These are phyloP conservation scores for Lucinisca nassula DNA, from an alignment of 2,888 invertebrate genomes.

Conservation along the genomic window DNA sequence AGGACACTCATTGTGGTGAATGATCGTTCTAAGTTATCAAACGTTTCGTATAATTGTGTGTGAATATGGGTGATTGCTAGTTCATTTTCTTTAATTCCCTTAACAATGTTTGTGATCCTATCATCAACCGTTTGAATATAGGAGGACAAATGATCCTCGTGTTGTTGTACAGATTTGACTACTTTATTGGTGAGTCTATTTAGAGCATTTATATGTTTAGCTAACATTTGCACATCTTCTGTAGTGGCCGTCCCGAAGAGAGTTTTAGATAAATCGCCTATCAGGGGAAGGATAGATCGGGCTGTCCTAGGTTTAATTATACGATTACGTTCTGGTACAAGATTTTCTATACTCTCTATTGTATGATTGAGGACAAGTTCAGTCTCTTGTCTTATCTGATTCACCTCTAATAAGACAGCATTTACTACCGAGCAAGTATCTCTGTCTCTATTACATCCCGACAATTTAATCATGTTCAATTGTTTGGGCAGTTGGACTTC, in stretches of 20 bases:
- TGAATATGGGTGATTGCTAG: constrained; percentile 25
- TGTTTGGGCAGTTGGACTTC: constrained; percentile 20
- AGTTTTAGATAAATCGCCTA: constrained; percentile 26
- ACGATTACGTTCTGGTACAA: background rate
- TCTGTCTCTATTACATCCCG: constrained; percentile 2
- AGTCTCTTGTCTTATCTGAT: constrained; percentile 18
- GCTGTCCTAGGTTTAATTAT: constrained; percentile 5
- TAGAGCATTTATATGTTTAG: constrained; percentile 43
- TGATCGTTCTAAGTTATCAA: constrained; percentile 19
- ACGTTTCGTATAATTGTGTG: constrained; percentile 23
- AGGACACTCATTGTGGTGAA: constrained; percentile 31
- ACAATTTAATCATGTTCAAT: background rate
- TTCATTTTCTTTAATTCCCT: constrained; percentile 28
- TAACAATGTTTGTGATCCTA: constrained; percentile 20
- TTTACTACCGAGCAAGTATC: constrained; percentile 8
- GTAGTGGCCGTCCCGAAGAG: constrained; percentile 42
- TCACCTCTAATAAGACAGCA: constrained; percentile 9
- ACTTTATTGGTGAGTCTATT: constrained; percentile 4
- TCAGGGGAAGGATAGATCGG: constrained; percentile 40
- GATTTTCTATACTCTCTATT: background rate
- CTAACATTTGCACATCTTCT: constrained; percentile 40
- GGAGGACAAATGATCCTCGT: constrained; percentile 18
- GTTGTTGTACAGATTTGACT: background rate
- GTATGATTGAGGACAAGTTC: constrained; percentile 12
- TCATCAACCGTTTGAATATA: constrained; percentile 18